Base-by-base conservation (phyloP, 2,113 vertebrate species). In the Cacatua alba region DNA sequence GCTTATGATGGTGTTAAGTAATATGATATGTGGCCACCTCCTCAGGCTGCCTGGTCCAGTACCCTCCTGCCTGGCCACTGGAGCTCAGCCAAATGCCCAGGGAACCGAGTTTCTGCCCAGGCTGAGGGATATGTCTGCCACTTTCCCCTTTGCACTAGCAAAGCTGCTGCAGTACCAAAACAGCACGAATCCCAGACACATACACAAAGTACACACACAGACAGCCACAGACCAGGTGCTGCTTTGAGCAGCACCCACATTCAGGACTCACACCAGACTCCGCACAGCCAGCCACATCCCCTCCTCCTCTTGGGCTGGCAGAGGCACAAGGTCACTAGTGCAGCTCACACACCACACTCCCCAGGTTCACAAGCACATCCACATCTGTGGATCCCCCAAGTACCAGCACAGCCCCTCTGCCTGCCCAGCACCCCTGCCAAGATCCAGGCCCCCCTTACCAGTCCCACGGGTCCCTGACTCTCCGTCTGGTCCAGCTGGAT, bases 381-480 rank as follows among this genome's bases (percentile, higher is more conserved):
- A 31, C 2, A 2, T 77, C 60, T 1, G 1, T 0, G 1, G 44
- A 20, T n/a, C 18, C 29, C 14, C 3, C 1, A 2, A 41, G 14
- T 7, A 57, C 16, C 1, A 2, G 26, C 21, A 63, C 0, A 0
- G 15, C 3, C 21, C 6, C 17, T 53, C 28, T 80, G 25, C 11
- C 28, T 3, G 1, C 29, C 17, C 2, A 2, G 10, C 29, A 41
- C 1, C 3, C 9, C 43, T 63, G 23, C 2, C 5, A 1, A 8
- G 10, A 44, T 49, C 6, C 17, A 2, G 1, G 15, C 1, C 9
- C 5, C 14, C 7, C 11, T 24, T 48, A 52, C 3, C 10, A 2
- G 1, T 2, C 16, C 12, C 35, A 53, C 0, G 0, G 29, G 20
- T 53, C 15, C 11, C n/a, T 2, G 0, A 8, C 8, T 60, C 4